Conservation (phyloP, 2,888 invertebrate genomes). For the Cosmia pyralina region DNA sequence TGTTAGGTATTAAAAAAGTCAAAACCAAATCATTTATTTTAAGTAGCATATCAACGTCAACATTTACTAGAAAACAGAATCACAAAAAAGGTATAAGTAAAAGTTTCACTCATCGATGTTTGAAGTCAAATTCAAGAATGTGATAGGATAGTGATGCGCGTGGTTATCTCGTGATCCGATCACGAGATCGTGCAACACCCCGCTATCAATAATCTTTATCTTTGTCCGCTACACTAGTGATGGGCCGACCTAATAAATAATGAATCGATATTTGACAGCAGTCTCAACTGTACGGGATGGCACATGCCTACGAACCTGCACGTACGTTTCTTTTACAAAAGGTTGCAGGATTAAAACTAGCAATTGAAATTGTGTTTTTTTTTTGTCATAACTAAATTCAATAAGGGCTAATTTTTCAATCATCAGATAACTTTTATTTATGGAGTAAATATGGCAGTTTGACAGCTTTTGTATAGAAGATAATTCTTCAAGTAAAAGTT, state of each 20-base stretch:
- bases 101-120: neutral
- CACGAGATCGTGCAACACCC: constrained; percentile 51
- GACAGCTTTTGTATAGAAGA: too few relatives aligned
- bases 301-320: too few relatives aligned
- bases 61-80: too few relatives aligned
- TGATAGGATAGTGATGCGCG: constrained; percentile 46
- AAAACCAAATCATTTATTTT: too few relatives aligned
- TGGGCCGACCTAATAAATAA: constrained; percentile 7
- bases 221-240: constrained; percentile 45
- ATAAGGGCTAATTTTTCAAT: too few relatives aligned
- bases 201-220: constrained; percentile 50
- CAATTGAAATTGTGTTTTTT: neutral
- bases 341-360: neutral
- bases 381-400: too few relatives aligned
- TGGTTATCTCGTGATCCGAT: constrained; percentile 41
- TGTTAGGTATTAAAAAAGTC: too few relatives aligned
- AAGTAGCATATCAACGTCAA: too few relatives aligned
- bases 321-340: neutral
- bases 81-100: too few relatives aligned
- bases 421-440: too few relatives aligned
- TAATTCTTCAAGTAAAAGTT: too few relatives aligned
- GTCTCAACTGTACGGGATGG: neutral
- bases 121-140: constrained; percentile 50
- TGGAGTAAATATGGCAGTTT: too few relatives aligned
- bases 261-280: neutral